Evolutionary conservation across 2,888 invertebrate species (phyloP).

Genomic region (Rhingia campestris): DNA sequence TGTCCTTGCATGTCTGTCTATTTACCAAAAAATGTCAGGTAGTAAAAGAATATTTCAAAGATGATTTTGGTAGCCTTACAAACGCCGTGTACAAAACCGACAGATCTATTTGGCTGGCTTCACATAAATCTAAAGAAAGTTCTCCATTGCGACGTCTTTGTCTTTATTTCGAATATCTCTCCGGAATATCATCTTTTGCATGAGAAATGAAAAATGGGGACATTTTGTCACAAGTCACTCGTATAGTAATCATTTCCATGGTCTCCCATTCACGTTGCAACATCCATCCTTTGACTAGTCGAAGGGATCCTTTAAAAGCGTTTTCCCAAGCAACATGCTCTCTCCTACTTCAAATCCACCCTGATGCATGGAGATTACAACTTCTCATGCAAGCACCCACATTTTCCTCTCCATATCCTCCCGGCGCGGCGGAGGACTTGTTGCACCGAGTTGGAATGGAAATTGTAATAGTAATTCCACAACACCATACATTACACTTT

Average conservation of each 20-base stretch:
- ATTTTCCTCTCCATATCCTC: neutral
- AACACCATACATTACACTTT: slow-evolving; percentile 57
- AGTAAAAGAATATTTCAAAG: too few species aligned
- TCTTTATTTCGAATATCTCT: too few species aligned
- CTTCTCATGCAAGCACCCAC: slow-evolving; percentile 6
- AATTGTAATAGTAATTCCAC: slow-evolving; percentile 47
- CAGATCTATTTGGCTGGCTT: too few species aligned
- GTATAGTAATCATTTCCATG: slow-evolving; percentile 5
- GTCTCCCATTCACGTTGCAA: neutral
- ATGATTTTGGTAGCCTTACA: too few species aligned
- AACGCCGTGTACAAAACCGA: too few species aligned
- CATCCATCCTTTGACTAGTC: neutral
- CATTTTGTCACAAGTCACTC: slow-evolving; percentile 7
- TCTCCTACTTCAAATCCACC: slow-evolving; percentile 17
- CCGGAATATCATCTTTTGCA: neutral
- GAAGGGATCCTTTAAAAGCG: neutral
- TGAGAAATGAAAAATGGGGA: slow-evolving; percentile 7
- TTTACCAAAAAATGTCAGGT: too few species aligned
- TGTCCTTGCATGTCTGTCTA: too few species aligned
- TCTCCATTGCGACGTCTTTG: too few species aligned
- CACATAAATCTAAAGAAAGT: too few species aligned
- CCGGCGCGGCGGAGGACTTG: slow-evolving; percentile 29
- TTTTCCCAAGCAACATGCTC: slow-evolving; percentile 10
- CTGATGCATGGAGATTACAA: slow-evolving; percentile 6
- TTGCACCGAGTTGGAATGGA: slow-evolving; percentile 41